Base-by-base conservation (phyloP, 1,140 invertebrate species). In the Drosophila littoralis region DNA sequence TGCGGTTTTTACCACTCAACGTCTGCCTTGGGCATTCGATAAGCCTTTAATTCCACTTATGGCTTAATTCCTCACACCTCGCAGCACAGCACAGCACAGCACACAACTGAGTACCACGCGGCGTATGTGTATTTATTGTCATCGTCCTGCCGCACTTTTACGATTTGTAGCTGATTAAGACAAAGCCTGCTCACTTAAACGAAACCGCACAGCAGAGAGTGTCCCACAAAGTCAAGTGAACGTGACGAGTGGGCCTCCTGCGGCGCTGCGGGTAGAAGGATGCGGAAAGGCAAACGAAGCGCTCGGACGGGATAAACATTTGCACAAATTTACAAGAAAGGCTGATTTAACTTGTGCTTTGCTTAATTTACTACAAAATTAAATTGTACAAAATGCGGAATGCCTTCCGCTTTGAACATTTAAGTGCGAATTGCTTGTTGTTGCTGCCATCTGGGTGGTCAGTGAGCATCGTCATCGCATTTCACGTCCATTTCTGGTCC, bases 281-380 rank as follows among this genome's bases (percentile, higher is more conserved):
- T 50, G 10, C 43, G 5, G 13, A 48, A 59, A 9, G 35, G 65
- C 6, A 28, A 32, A 8, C 28, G n/a, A n/a, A 7, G 12, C 22
- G 15, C 48, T 42, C 58, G 67, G 54, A 28, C 55, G 50, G 64
- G 35, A 43, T 64, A 65, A 72, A 67, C 75, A 77, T 77, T 79
- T 74, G 69, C 70, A 58, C 69, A 74, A 79, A 77, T 79, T 77
- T 77, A 63, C 54, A 74, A 57, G 52, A 75, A 63, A 59, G 38
- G 69, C 75, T 69, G 75, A 69, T 74, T 79, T 65, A 77, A 74
- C 51, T 77, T 68, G 58, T 61, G 70, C 65, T 65, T 68, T 79
- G 70, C 70, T 69, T 79, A 79, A 77, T 79, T 77, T 79, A 79
- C 69, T 79, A 79, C 77, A 77, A 79, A 79, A 79, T 79, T 74